A percentile compares a stretch with the other conserved stretches of the same genome.
These are phyloP conservation scores for Phainopepla nitens DNA, from an alignment of 2,113 vertebrate species.

Conservation along the genomic window DNA sequence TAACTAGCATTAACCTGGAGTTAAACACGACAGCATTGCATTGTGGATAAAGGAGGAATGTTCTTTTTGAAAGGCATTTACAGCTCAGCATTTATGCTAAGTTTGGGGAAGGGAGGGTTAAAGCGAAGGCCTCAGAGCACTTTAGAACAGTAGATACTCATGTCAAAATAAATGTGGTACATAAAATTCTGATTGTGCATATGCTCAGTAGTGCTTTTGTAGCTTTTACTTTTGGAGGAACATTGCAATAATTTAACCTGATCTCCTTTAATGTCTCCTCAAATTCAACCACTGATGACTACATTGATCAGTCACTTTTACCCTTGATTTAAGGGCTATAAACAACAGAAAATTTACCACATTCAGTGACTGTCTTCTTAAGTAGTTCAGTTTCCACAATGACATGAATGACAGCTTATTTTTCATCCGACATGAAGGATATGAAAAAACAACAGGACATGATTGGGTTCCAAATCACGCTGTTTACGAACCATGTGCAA, in stretches of 20 bases:
- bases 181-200: neutral
- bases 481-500: neutral
- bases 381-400: neutral
- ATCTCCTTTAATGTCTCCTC: neutral
- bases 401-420: neutral
- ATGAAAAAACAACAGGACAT: slow-evolving; percentile 23
- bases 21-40: neutral
- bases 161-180: neutral
- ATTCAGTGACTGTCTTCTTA: neutral
- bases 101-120: neutral
- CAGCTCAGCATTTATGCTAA: neutral
- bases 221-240: neutral
- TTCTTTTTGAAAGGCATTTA: neutral
- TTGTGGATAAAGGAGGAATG: neutral
- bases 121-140: neutral
- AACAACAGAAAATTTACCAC: neutral
- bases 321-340: neutral
- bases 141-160: neutral
- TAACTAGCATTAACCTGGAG: neutral
- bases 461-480: neutral
- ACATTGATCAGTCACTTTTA: neutral
- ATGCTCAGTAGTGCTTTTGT: neutral
- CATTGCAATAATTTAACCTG: neutral
- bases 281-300: neutral
- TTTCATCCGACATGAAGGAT: neutral